These are phyloP conservation scores for Gymnoscelis rufifasciata DNA, from an alignment of 2,888 invertebrate species.

Conservation along the genomic window DNA sequence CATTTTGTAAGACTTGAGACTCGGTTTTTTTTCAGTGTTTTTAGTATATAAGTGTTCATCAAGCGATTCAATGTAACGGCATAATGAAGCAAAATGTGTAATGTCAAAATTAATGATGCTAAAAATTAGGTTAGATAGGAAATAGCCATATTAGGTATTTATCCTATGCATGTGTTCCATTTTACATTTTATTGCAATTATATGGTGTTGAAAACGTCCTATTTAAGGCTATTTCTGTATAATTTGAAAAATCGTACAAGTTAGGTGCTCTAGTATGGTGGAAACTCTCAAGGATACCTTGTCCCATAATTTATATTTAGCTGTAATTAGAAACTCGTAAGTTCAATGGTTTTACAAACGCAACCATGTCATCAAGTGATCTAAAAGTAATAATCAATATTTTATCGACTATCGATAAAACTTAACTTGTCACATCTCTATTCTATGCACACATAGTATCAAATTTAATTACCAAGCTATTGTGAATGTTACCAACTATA, in stretches of 20 bases:
- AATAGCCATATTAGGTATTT: slow-evolving; percentile 10
- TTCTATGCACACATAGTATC: slow-evolving; percentile 21
- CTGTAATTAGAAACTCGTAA: slow-evolving; percentile 6
- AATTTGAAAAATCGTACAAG: slow-evolving; percentile 23
- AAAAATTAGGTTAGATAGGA: slow-evolving; percentile 4
- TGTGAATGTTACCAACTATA: background rate
- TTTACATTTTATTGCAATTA: slow-evolving; percentile 32
- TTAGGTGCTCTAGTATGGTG: slow-evolving; percentile 30
- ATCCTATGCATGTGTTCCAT: slow-evolving; percentile 34
- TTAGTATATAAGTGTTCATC: background rate
- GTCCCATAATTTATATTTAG: slow-evolving; percentile 19
- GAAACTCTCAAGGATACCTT: slow-evolving; percentile 19
- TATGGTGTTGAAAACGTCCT: slow-evolving; percentile 19
- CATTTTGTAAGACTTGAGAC: slow-evolving; percentile 17
- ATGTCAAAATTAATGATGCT: slow-evolving; percentile 6
- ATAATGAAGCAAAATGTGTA: slow-evolving; percentile 1
- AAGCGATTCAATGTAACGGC: background rate
- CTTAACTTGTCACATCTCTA: slow-evolving; percentile 21
- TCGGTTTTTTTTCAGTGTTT: slow-evolving; percentile 11
- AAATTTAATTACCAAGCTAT: background rate
- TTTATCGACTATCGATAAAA: slow-evolving; percentile 21
- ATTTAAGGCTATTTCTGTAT: slow-evolving; percentile 11
- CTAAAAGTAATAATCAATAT: slow-evolving; percentile 1
- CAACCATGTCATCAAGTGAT: slow-evolving; percentile 3
- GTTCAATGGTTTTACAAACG: slow-evolving; percentile 14